phyloP scores from a whole-genome alignment of 2,797 vertebrate genomes.

The Crypturellus tataupa region DNA sequence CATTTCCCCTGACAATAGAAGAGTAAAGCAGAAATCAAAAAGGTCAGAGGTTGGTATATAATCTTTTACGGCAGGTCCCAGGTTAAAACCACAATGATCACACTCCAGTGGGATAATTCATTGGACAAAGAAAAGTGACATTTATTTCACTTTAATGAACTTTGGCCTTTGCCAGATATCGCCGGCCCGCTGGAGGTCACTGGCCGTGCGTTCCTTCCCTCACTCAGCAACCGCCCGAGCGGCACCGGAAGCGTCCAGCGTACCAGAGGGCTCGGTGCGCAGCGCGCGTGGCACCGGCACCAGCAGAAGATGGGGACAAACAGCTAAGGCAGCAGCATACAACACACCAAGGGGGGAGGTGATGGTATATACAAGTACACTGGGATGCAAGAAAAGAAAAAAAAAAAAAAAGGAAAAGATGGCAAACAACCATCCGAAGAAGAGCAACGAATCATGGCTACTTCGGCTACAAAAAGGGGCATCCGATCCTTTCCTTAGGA shows the following conservation, averaged over 20 bases:
- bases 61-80: conserved; percentile 74
- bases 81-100: conserved; percentile 80
- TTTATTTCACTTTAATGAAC: conserved; percentile 74
- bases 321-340: conserved; percentile 9
- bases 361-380: not conserved
- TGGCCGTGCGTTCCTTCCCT: conserved; percentile 23
- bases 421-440: not conserved
- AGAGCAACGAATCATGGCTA: not conserved
- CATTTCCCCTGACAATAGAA: conserved; percentile 61
- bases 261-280: not conserved
- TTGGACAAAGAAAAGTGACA: conserved; percentile 56
- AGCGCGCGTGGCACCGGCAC: not conserved
- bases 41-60: conserved; percentile 75
- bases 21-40: conserved; percentile 70
- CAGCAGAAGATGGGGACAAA: not conserved
- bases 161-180: conserved; percentile 62
- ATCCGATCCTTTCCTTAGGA: conserved; percentile 16
- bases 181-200: not conserved
- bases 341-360: not conserved
- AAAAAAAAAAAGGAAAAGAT: not conserved
- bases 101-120: conserved; percentile 63
- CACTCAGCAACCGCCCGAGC: not conserved
- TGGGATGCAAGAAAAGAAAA: not conserved
- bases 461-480: not conserved
- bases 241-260: not conserved